Conservation (phyloP, 1,140 invertebrate genomes). For the Atta colombica region DNA sequence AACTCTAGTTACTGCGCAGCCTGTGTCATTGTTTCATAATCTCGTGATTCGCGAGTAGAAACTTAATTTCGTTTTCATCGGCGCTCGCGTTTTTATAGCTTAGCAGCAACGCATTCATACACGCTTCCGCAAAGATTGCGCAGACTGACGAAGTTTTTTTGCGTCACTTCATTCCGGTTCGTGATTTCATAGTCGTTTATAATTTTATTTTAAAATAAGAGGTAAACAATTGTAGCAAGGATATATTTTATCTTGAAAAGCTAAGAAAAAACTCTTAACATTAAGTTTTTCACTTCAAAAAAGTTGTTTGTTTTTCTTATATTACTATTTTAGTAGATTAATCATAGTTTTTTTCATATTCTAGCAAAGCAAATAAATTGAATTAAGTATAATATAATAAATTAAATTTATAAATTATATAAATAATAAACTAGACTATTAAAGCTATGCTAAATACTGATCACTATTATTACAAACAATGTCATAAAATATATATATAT, state of each 20-base stretch:
- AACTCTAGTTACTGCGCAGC: not conserved
- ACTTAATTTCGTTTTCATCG: conserved; percentile 55
- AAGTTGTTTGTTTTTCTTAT: not conserved
- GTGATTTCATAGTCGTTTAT: not conserved
- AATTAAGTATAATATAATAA: not conserved
- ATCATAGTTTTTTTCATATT: not conserved
- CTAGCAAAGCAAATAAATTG: not conserved
- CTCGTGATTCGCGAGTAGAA: not conserved
- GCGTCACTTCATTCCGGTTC: not conserved
- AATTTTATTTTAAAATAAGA: not conserved
- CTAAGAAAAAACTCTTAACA: not conserved
- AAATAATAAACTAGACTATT: too few relatives aligned
- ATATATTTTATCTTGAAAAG: not conserved
- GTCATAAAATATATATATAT: too few relatives aligned
- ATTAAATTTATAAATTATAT: not conserved
- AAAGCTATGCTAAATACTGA: too few relatives aligned
- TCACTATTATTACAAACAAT: too few relatives aligned
- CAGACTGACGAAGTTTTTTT: not conserved
- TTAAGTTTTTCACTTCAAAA: not conserved
- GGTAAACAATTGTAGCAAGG: not conserved
- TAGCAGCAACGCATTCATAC: conserved; percentile 40
- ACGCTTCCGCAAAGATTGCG: not conserved
- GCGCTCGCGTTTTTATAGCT: conserved; percentile 52
- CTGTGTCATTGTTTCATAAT: conserved; percentile 19
- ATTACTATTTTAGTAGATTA: not conserved